These are phyloP conservation scores for Lepilemur ruficaudatus DNA, from an alignment of 2,797 vertebrate genomes.

Conservation along the genomic window DNA sequence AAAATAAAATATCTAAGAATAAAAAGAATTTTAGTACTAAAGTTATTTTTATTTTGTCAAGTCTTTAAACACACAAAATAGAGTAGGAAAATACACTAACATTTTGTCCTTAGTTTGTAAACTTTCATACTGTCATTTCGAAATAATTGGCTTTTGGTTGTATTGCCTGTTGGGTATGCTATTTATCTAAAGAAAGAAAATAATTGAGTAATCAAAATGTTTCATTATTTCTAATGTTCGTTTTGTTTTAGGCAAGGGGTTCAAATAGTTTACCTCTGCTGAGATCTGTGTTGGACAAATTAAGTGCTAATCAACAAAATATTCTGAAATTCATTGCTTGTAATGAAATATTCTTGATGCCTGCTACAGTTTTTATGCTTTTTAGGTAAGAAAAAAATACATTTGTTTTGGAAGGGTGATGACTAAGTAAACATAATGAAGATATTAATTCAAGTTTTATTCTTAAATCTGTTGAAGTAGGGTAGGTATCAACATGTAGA, in stretches of 20 bases:
- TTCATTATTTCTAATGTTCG: conserved; percentile 60
- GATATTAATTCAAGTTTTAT: background rate
- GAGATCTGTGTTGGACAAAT: conserved; percentile 94
- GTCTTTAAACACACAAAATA: conserved; percentile 22
- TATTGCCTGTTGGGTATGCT: background rate
- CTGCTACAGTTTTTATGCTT: conserved; percentile 98
- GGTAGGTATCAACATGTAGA: background rate
- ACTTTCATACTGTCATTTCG: conserved; percentile 3
- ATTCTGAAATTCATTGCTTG: conserved; percentile 99
- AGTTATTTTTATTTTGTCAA: background rate
- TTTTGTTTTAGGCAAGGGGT: conserved; percentile 89
- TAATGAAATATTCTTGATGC: conserved; percentile 99
- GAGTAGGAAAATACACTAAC: background rate
- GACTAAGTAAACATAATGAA: background rate
- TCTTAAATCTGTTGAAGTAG: background rate
- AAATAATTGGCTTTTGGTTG: conserved; percentile 19
- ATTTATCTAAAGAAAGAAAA: background rate
- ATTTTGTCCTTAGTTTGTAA: background rate
- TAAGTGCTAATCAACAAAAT: conserved; percentile 97
- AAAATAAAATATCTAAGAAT: background rate
- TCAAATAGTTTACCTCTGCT: conserved; percentile 93
- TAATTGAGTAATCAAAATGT: background rate
- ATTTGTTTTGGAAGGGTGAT: conserved; percentile 34
- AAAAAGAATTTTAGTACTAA: background rate
- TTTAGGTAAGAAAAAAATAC: conserved; percentile 87